These are phyloP conservation scores for Notamacropus eugenii DNA, from an alignment of 2,797 vertebrate species.

Conservation along the genomic window DNA sequence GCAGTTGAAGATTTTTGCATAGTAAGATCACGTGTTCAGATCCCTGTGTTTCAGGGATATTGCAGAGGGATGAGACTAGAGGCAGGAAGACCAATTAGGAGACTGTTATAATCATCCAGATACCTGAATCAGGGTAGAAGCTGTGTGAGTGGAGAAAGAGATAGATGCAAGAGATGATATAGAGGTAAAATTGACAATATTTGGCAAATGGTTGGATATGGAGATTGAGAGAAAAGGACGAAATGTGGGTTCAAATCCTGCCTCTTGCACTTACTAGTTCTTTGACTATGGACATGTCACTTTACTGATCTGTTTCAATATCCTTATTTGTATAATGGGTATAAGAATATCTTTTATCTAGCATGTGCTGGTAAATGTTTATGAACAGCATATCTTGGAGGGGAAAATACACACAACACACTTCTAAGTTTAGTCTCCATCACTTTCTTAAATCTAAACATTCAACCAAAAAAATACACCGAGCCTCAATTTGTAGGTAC, in stretches of 20 bases:
- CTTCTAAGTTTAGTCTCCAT: background rate
- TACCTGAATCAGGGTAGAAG: background rate
- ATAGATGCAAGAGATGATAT: background rate
- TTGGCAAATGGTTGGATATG: background rate
- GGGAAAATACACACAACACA: background rate
- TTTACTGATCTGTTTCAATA: background rate
- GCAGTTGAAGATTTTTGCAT: background rate
- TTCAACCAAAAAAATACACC: background rate
- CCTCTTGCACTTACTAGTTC: background rate
- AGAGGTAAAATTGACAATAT: background rate
- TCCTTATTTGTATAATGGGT: background rate
- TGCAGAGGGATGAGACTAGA: background rate
- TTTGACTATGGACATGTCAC: background rate
- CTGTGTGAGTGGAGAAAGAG: background rate
- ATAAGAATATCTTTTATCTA: background rate
- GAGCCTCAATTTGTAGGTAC: background rate
- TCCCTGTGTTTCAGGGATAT: background rate
- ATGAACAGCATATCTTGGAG: background rate
- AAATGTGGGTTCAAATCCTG: background rate
- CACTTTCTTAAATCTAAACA: background rate
- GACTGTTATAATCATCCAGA: background rate
- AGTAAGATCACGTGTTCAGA: background rate
- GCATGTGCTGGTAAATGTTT: background rate
- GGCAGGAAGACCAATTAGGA: background rate
- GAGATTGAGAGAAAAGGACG: background rate